phyloP scores from a whole-genome alignment of 2,113 vertebrate genomes.

The Taxidea taxus region DNA sequence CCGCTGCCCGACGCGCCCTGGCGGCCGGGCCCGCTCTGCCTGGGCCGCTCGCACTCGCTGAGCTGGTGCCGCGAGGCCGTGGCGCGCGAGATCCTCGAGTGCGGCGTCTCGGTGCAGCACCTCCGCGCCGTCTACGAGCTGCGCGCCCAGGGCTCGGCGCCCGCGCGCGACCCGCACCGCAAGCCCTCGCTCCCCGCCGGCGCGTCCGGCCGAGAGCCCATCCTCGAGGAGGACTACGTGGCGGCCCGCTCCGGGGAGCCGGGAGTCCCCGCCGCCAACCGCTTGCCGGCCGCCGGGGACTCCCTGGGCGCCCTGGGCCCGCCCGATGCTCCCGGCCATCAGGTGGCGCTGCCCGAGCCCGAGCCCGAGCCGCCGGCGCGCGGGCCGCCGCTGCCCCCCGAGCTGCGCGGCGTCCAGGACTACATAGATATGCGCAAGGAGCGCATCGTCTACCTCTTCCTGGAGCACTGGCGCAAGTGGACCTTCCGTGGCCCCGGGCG shows the following conservation, averaged over 20 bases:
- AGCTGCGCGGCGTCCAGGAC: slow-evolving; percentile 87
- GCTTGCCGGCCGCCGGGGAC: slow-evolving; percentile 25
- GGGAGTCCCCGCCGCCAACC: slow-evolving; percentile 23
- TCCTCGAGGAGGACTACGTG: slow-evolving; percentile 84
- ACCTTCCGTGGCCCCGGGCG: slow-evolving; percentile 84
- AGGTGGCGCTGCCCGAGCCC: slow-evolving; percentile 77
- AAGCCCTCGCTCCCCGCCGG: slow-evolving; percentile 84
- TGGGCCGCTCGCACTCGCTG: slow-evolving; percentile 91
- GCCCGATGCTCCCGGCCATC: not conserved
- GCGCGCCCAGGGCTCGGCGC: slow-evolving; percentile 73
- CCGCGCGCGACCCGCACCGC: slow-evolving; percentile 66
- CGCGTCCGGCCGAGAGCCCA: slow-evolving; percentile 80
- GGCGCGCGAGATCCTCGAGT: slow-evolving; percentile 93
- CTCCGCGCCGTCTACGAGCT: slow-evolving; percentile 94
- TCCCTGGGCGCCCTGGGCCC: not conserved
- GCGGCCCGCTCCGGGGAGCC: slow-evolving; percentile 28
- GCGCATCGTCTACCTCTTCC: slow-evolving; percentile 91
- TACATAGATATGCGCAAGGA: slow-evolving; percentile 91
- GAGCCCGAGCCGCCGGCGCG: slow-evolving; percentile 81
- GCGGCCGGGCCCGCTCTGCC: not conserved
- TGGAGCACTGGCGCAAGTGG: slow-evolving; percentile 96
- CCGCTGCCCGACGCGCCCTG: slow-evolving; percentile 63
- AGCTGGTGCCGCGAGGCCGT: slow-evolving; percentile 91
- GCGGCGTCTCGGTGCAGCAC: slow-evolving; percentile 93
- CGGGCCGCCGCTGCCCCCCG: slow-evolving; percentile 83